Evolutionary conservation across 2,888 invertebrate species (phyloP).

Genomic region (Tetranychus piercei): DNA sequence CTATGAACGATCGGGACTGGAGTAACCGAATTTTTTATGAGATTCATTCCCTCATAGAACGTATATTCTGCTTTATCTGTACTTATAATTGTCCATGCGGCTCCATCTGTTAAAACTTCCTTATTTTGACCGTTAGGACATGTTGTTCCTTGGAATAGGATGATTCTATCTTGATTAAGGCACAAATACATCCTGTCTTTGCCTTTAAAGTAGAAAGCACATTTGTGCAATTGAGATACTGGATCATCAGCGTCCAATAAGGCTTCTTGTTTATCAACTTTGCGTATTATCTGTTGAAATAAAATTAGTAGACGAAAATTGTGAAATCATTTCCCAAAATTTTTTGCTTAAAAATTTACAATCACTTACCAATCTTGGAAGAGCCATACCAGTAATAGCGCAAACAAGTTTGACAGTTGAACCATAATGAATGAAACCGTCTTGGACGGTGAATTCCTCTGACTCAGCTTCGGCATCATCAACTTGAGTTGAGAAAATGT

Average conservation of each 20-base stretch:
- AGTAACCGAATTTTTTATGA: slow-evolving; percentile 80
- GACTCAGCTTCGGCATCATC: slow-evolving; percentile 95
- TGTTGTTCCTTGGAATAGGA: slow-evolving; percentile 95
- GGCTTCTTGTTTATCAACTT: slow-evolving; percentile 95
- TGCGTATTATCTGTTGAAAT: slow-evolving; percentile 40
- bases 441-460: slow-evolving; percentile 76
- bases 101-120: slow-evolving; percentile 98
- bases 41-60: slow-evolving; percentile 97
- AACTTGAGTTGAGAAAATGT: slow-evolving; percentile 35
- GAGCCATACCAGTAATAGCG: slow-evolving; percentile 94
- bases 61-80: slow-evolving; percentile 99
- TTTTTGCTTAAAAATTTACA: background rate
- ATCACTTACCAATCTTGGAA: slow-evolving; percentile 46
- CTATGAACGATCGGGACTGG: slow-evolving; percentile 93
- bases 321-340: background rate
- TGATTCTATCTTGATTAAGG: slow-evolving; percentile 90
- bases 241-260: slow-evolving; percentile 95
- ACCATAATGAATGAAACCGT: slow-evolving; percentile 97
- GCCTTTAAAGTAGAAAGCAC: slow-evolving; percentile 99
- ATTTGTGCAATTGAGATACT: slow-evolving; percentile 95
- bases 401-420: slow-evolving; percentile 97
- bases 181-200: slow-evolving; percentile 97
- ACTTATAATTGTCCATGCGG: slow-evolving; percentile 99
- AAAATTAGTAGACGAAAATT: background rate
- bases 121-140: slow-evolving; percentile 92